Conservation (phyloP, 2,113 vertebrate species). For the Solenodon paradoxus region DNA sequence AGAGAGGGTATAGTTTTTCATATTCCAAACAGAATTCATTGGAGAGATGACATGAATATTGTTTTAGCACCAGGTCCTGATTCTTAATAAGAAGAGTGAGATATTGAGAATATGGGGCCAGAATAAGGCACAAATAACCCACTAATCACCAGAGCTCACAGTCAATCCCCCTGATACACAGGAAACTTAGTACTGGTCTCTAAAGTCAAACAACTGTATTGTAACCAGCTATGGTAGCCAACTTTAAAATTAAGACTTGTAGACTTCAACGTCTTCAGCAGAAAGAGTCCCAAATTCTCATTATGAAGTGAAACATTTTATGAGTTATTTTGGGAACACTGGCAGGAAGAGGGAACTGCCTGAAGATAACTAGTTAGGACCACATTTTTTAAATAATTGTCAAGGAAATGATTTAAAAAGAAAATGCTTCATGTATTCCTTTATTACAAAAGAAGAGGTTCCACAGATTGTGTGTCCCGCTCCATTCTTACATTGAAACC, state of each 20-base stretch:
- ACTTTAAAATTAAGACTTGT: neutral
- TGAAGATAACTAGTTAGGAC: neutral
- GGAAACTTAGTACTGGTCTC: neutral
- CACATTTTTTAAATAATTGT: neutral
- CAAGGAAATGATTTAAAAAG: neutral
- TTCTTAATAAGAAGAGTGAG: neutral
- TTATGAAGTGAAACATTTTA: neutral
- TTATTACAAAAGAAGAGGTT: neutral
- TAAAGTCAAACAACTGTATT: neutral
- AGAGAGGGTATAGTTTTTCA: neutral
- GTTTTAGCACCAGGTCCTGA: neutral
- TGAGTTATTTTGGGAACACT: neutral
- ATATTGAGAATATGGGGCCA: neutral
- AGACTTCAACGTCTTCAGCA: neutral
- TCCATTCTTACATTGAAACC: neutral
- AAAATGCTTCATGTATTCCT: neutral
- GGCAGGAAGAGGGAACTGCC: neutral
- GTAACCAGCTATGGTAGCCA: neutral
- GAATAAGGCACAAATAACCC: neutral
- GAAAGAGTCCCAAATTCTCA: neutral
- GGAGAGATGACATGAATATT: neutral
- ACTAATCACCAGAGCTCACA: neutral
- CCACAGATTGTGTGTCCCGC: neutral
- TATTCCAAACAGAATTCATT: neutral
- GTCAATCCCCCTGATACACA: neutral